Evolutionary conservation across 2,888 invertebrate genomes (phyloP).

Genomic region (Campopleginae sp.): DNA sequence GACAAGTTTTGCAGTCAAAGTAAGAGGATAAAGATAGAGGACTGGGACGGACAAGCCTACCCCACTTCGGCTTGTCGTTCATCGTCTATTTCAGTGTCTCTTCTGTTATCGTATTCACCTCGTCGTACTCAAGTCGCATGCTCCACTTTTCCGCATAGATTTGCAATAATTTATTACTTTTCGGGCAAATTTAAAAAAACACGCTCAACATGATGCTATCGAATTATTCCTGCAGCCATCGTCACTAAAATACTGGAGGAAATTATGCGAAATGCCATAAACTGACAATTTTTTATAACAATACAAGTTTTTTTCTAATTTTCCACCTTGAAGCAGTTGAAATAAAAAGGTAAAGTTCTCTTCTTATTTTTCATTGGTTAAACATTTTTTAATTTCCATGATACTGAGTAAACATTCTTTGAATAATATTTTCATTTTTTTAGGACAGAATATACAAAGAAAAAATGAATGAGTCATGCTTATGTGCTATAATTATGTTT

Average conservation of each 20-base stretch:
- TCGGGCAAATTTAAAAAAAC: not conserved
- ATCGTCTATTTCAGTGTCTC: conserved; percentile 55
- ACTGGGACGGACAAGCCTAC: conserved; percentile 33
- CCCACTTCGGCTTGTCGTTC: conserved; percentile 43
- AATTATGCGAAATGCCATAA: not conserved
- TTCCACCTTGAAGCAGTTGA: not conserved
- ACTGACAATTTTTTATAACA: not conserved
- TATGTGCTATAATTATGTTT: not conserved
- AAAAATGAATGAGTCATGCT: no score
- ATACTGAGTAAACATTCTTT: not conserved
- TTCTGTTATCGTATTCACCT: conserved; percentile 63
- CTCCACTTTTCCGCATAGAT: conserved; percentile 58
- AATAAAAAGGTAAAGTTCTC: not conserved
- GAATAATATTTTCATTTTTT: not conserved
- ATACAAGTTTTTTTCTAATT: not conserved
- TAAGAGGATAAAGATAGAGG: conserved; percentile 36
- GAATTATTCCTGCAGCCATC: not conserved
- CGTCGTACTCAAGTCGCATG: conserved; percentile 41
- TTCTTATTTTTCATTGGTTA: not conserved
- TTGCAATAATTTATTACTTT: conserved; percentile 53
- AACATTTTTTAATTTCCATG: not conserved
- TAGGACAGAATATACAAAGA: not conserved
- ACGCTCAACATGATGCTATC: not conserved
- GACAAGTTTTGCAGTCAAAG: conserved; percentile 51
- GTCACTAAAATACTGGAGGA: not conserved